Evolutionary conservation across 1,140 invertebrate species (phyloP).

Genomic region (Drosophila sproati): DNA sequence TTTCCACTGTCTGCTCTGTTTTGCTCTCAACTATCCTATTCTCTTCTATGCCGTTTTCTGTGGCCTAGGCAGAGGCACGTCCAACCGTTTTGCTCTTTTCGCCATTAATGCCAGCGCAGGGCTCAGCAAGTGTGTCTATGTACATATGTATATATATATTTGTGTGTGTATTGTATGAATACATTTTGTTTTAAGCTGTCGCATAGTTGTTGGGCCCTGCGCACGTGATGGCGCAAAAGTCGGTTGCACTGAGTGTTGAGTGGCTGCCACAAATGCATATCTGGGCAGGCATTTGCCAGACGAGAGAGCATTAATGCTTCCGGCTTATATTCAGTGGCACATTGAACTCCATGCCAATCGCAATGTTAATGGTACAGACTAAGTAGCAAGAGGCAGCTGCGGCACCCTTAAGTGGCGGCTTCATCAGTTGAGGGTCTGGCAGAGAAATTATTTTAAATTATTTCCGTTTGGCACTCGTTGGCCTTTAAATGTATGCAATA

Average conservation of each 20-base stretch:
- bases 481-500: constrained; percentile 22
- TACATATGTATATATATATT: background rate
- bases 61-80: constrained; percentile 59
- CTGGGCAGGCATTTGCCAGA: constrained; percentile 48
- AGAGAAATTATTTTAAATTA: constrained; percentile 44
- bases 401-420: constrained; percentile 63
- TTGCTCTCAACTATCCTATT: constrained; percentile 3
- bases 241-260: constrained; percentile 5
- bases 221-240: constrained; percentile 46
- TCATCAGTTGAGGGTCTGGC: constrained; percentile 36
- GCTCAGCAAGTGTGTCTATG: constrained; percentile 38
- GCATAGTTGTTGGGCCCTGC: constrained; percentile 33
- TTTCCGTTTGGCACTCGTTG: constrained; percentile 49
- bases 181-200: constrained; percentile 59
- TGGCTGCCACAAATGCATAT: constrained; percentile 15
- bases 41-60: constrained; percentile 12
- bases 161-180: constrained; percentile 30
- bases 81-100: constrained; percentile 67
- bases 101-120: constrained; percentile 73
- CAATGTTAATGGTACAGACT: constrained; percentile 33
- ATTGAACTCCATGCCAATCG: constrained; percentile 31
- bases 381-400: constrained; percentile 49
- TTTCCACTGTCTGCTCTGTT: constrained; percentile 22
- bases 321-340: constrained; percentile 38
- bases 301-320: constrained; percentile 25